Conservation (phyloP, 2,797 vertebrate species). For the Leuciscus waleckii region DNA sequence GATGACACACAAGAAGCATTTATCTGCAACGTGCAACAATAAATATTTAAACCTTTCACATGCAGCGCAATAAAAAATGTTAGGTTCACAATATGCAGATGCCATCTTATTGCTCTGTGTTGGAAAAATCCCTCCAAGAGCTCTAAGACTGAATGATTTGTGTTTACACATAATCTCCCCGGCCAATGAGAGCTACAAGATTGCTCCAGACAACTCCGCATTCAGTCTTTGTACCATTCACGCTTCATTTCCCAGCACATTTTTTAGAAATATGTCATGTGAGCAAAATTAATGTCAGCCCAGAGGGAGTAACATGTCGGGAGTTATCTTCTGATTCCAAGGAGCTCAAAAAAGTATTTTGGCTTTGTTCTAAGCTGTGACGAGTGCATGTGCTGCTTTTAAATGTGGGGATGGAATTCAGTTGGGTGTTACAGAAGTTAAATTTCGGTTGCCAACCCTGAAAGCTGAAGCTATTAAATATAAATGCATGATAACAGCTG, state of each 20-base stretch:
- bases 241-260: conserved; percentile 29
- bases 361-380: conserved; percentile 63
- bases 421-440: conserved; percentile 68
- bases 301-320: conserved; percentile 57
- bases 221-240: conserved; percentile 29
- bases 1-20: neutral
- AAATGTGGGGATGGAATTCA: conserved; percentile 67
- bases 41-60: neutral
- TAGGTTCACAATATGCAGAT: conserved; percentile 18
- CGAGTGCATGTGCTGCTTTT: conserved; percentile 66
- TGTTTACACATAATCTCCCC: conserved; percentile 27
- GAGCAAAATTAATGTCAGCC: conserved; percentile 58
- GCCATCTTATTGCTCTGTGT: neutral
- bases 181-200: conserved; percentile 7
- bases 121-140: conserved; percentile 13
- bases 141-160: conserved; percentile 40
- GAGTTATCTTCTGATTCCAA: conserved; percentile 62
- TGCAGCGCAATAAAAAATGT: neutral
- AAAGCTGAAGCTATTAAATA: conserved; percentile 73
- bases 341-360: conserved; percentile 62
- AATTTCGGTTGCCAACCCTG: conserved; percentile 55
- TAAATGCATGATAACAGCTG: conserved; percentile 72
- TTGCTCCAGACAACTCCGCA: conserved; percentile 18
- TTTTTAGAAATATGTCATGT: conserved; percentile 42
- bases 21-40: neutral